Conservation (phyloP, 2,797 vertebrate genomes). For the Phataginus tricuspis region DNA sequence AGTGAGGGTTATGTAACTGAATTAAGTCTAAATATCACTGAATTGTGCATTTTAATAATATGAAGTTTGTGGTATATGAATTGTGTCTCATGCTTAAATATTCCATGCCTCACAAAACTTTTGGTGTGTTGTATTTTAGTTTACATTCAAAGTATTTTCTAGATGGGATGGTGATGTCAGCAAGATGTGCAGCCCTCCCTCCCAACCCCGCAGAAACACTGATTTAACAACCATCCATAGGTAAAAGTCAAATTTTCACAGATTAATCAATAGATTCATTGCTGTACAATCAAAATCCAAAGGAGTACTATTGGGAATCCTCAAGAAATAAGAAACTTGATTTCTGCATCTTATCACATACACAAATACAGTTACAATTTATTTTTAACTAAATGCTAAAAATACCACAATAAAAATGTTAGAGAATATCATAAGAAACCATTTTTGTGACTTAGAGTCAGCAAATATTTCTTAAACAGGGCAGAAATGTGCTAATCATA, state of each 20-base stretch:
- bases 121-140: background rate
- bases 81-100: background rate
- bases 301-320: background rate
- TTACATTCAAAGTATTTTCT: background rate
- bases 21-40: background rate
- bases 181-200: background rate
- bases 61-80: background rate
- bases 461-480: background rate
- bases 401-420: background rate
- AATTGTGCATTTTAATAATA: background rate
- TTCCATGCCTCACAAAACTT: background rate
- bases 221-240: background rate
- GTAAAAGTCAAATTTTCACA: background rate
- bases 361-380: background rate
- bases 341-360: background rate
- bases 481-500: background rate
- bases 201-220: background rate
- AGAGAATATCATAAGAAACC: background rate
- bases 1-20: background rate
- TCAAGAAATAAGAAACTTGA: background rate
- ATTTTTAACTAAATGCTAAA: background rate
- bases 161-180: background rate
- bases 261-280: background rate
- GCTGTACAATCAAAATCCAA: background rate
- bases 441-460: background rate